These are phyloP conservation scores for Pseudobourletiella spinata DNA, from an alignment of 1,140 invertebrate genomes.

Conservation along the genomic window DNA sequence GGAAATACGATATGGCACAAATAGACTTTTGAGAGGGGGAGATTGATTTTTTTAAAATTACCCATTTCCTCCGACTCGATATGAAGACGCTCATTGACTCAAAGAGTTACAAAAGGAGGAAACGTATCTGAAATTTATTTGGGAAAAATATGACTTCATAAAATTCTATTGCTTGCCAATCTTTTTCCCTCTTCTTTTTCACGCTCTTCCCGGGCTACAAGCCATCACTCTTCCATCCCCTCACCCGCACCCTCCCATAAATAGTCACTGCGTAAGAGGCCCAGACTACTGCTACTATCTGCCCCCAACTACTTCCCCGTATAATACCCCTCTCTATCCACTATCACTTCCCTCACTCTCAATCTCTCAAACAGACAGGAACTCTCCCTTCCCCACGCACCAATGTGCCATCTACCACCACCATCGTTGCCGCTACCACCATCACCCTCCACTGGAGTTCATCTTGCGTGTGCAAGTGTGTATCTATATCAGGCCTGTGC, in stretches of 20 bases:
- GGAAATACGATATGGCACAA: not conserved
- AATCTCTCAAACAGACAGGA: too few relatives aligned
- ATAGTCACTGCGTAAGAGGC: too few relatives aligned
- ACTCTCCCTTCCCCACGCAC: too few relatives aligned
- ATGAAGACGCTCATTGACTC: conserved; percentile 10
- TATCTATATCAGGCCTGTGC: too few relatives aligned
- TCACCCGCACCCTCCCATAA: not conserved
- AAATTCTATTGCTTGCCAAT: conserved; percentile 30
- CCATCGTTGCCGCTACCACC: too few relatives aligned
- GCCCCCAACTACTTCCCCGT: too few relatives aligned
- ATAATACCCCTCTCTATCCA: too few relatives aligned
- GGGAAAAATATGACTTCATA: conserved; percentile 30
- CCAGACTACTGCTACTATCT: too few relatives aligned
- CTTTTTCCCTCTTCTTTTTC: not conserved
- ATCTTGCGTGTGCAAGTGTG: too few relatives aligned
- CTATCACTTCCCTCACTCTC: too few relatives aligned
- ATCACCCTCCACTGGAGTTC: too few relatives aligned
- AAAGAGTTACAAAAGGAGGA: conserved; percentile 5
- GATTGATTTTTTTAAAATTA: conserved; percentile 14
- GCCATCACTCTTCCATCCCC: not conserved
- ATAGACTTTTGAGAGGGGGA: not conserved
- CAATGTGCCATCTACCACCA: too few relatives aligned
- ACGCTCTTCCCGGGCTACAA: not conserved
- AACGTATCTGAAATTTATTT: conserved; percentile 17
- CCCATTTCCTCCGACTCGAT: conserved; percentile 6